Evolutionary conservation across 92 coral and sea anemone genomes (phyloP), one percentile per base, ranked within the genome.

Genomic region (Heteractis magnifica): DNA sequence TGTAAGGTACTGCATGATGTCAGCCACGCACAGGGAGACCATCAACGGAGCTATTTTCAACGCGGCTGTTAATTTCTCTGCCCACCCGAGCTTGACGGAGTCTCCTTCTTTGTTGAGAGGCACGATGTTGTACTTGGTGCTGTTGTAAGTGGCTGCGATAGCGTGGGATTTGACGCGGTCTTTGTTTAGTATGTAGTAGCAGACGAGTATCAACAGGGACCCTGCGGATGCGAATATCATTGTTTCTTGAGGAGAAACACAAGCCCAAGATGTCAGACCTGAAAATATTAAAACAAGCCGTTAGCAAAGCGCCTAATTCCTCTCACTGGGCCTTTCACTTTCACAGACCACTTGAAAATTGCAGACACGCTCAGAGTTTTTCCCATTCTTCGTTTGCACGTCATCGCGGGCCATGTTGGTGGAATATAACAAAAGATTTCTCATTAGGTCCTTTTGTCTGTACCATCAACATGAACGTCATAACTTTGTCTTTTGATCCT

Each of bases 221-320:
- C 89, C 77, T 10, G 91, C 91, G 15, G 92, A 85, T 18, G 86
- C 81, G 70, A 93, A 56, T 12, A 88, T 87, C 52, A 93, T 90
- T 18, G 98, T 59, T 44, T 84, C 77, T 85, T 87, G 90, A 4
- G 98, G 95, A 21, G 98, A 92, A 26, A 89, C 55, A 44, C 98
- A 93, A 0, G 79, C 86, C 90, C 98, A 92, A 10, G 98, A 84
- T n/a, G 98, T 93, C 86, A 93, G 87, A 59, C 91, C 98, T 93
- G 91, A 7, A 56, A 75, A n/a, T 18, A 18, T 55, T 34, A 1
- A 8, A 13, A 55, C 59, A 62, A 62, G 44, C 44, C 0, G 44
- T 34, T 34, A 34, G 44, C 44, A 34, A 34, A 34, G 3, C 3
- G 44, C 44, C 3, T 0, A 34, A 34, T 1, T 34, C 3, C 44